A percentile compares a stretch with the other conserved stretches of the same genome.
These are phyloP conservation scores for Liparis tanakae DNA, from an alignment of 2,797 vertebrate genomes.

Conservation along the genomic window DNA sequence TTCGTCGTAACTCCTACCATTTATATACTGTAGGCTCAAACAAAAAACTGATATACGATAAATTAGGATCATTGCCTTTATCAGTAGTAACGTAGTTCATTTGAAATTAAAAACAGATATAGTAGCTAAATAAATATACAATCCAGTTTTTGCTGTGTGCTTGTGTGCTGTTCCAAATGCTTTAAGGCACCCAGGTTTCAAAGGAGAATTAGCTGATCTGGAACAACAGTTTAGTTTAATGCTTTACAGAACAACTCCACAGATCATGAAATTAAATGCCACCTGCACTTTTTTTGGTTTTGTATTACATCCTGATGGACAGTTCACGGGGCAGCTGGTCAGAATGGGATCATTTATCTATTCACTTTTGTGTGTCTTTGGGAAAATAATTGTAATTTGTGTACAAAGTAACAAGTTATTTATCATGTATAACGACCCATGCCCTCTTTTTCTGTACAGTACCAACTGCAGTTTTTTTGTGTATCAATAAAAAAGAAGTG, in stretches of 20 bases:
- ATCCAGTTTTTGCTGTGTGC: constrained; percentile 39
- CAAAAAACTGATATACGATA: constrained; percentile 34
- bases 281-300: constrained; percentile 4
- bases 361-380: constrained; percentile 37
- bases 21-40: constrained; percentile 36
- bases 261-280: constrained; percentile 20
- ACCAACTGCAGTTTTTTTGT: constrained; percentile 64
- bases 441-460: constrained; percentile 65
- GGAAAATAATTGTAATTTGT: constrained; percentile 28
- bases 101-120: constrained; percentile 63
- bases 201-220: constrained; percentile 29
- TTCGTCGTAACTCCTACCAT: constrained; percentile 12
- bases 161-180: constrained; percentile 42
- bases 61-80: constrained; percentile 37
- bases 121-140: constrained; percentile 77
- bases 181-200: constrained; percentile 63
- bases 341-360: constrained; percentile 20
- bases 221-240: constrained; percentile 31
- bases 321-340: constrained; percentile 32
- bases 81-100: constrained; percentile 66
- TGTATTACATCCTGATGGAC: constrained; percentile 8
- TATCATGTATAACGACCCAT: not conserved
- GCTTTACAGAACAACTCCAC: not conserved
- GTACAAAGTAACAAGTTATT: constrained; percentile 28
- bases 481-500: constrained; percentile 56